A percentile compares a stretch with the other conserved stretches of the same genome.
phyloP scores from a whole-genome alignment of 2,113 vertebrate species.

The Dipodomys merriami region DNA sequence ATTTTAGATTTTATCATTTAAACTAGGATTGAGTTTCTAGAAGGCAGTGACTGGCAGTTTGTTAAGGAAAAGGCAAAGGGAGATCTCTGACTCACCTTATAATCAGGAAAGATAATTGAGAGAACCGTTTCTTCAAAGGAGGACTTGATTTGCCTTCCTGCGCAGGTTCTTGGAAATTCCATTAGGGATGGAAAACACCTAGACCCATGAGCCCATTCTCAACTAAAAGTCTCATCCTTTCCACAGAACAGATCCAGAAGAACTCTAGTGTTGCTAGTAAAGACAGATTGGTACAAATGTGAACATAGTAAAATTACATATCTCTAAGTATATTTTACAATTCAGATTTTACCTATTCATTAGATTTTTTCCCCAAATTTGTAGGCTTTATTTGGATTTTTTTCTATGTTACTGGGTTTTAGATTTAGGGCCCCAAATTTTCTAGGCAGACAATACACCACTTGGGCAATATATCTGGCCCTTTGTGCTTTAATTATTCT shows the following conservation, averaged over 20 bases:
- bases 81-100: neutral
- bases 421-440: too few relatives aligned
- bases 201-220: neutral
- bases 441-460: too few relatives aligned
- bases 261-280: neutral
- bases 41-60: neutral
- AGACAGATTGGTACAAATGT: neutral
- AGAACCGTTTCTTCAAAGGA: neutral
- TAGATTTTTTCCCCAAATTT: conserved; percentile 42
- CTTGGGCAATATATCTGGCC: too few relatives aligned
- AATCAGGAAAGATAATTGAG: neutral
- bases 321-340: conserved; percentile 55
- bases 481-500: too few relatives aligned
- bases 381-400: conserved; percentile 34
- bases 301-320: conserved; percentile 10
- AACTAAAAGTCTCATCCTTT: neutral
- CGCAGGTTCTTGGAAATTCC: neutral
- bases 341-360: conserved; percentile 47
- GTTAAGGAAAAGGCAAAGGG: neutral
- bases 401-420: too few relatives aligned
- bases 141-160: neutral
- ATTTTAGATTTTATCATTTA: too few relatives aligned
- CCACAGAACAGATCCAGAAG: neutral
- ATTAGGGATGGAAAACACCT: neutral
- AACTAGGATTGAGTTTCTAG: neutral